Base-by-base conservation (phyloP, 2,888 invertebrate species). In the Eremobia ochroleuca region DNA sequence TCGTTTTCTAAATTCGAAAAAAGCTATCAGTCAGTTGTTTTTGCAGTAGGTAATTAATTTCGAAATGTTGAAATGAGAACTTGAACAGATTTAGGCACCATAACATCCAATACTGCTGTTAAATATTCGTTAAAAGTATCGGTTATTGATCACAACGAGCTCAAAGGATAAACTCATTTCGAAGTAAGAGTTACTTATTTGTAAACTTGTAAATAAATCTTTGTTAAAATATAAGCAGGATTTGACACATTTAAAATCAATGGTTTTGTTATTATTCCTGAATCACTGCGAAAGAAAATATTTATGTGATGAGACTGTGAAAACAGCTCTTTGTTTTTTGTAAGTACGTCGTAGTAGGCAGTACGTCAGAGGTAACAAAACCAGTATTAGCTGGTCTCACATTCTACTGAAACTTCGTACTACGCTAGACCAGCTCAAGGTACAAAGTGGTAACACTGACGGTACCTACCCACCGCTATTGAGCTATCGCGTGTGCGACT, bases 1-100 rank as follows among this genome's bases (percentile, higher is more conserved):
- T 40, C 13, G 28, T 65, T 61, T 82, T 61, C 55, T 49, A 40
- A 52, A 62, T 71, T 68, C 9, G 4, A 37, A 59, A 31, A 58
- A 49, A 9, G 4, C 15, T 4, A 4, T 1, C 4, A 62, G 40
- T n/a, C 18, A 34, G 18, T 43, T 73, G 46, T n/a, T 31, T 77
- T 43, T n/a, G 18, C 4, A 34, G 34, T 18, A 31, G 8, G 15
- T 31, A 18, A 15, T 11, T 31, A 18, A 15, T 11, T 37, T 34
- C 31, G 1, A 49, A 62, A n/a, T 34, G 2, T 52, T 15, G 34
- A 37, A 52, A 31, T 37, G 4, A n/a, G 37, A 37, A 49, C 5
- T 31, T 37, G 31, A 9, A 34, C 15, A 43, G 2, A 28, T 25
- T n/a, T 73, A 25, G 4, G 13, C 8, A 25, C 11, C 25, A 21